Evolutionary conservation across 2,113 vertebrate genomes (phyloP), one percentile per base, ranked within the genome.

Genomic region (Synchiropus splendidus): DNA sequence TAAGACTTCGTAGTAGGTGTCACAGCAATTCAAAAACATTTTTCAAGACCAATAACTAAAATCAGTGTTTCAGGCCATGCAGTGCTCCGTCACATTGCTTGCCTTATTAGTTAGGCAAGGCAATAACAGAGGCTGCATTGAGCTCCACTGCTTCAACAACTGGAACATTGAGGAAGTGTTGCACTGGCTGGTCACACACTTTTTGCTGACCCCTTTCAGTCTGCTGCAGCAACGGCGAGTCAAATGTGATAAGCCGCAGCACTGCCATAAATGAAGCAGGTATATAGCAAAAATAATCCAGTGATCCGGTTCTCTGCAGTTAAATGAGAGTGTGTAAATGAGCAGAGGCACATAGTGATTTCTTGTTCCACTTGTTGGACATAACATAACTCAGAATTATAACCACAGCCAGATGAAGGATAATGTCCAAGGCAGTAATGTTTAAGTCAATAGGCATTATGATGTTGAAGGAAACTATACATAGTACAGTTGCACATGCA

Each of bases 91-190:
- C 49, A 67, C 68, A 76, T 78, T 83, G 77, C 68, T 72, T 6
- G 39, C 56, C 65, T 67, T 41, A 77, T 77, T 76, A 74, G 67
- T 60, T 65, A 40, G n/a, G 49, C 45, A 46, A 47, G 58, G 59
- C 48, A 70, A 65, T 56, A 77, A 75, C 76, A 83, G 69, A 74
- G 74, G 65, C 55, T 67, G 73, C 57, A 79, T 70, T 78, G 65
- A 83, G 72, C 42, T 38, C 21, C 42, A 15, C 12, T 52, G 57
- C 71, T 65, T 42, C 64, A 76, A 75, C 67, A 78, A 73, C 68
- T 60, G 51, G 57, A 70, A 76, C 71, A 79, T 75, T 78, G 68
- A 79, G 67, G 70, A 69, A 70, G 63, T 66, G 67, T 82, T 61
- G 48, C 56, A 47, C 51, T 48, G 49, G 39, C 62, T 42, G 62